A percentile compares a stretch with the other conserved stretches of the same genome.
phyloP scores from a whole-genome alignment of 2,113 vertebrate genomes.

The Perccottus glenii region DNA sequence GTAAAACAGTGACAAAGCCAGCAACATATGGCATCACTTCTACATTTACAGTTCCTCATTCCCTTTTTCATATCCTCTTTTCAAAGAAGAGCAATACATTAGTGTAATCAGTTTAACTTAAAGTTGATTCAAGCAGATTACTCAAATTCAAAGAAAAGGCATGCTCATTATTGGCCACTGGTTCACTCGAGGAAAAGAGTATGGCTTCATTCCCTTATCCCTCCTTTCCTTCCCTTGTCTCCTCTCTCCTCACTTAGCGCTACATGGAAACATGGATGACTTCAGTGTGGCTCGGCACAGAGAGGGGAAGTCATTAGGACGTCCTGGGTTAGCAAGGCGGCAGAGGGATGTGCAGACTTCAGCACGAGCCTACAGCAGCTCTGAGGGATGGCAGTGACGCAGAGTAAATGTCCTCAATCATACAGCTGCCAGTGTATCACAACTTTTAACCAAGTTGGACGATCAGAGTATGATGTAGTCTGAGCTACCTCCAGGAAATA shows the following conservation, averaged over 20 bases:
- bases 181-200: constrained; percentile 16
- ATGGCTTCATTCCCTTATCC: constrained; percentile 18
- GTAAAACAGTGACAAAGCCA: constrained; percentile 58
- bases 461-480: constrained; percentile 48
- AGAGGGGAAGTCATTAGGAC: constrained; percentile 74
- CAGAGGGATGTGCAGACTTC: constrained; percentile 71
- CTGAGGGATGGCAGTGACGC: constrained; percentile 69
- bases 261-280: constrained; percentile 74
- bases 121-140: constrained; percentile 26
- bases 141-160: constrained; percentile 2
- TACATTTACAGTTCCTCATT: constrained; percentile 19
- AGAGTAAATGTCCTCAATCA: constrained; percentile 71
- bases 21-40: constrained; percentile 24
- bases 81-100: constrained; percentile 35
- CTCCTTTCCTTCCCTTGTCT: neutral
- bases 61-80: constrained; percentile 9
- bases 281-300: constrained; percentile 66
- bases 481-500: constrained; percentile 42
- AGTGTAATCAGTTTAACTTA: constrained; percentile 31
- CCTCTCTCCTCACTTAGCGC: constrained; percentile 41
- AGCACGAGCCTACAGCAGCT: constrained; percentile 62
- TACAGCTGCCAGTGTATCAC: constrained; percentile 46
- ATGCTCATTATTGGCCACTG: constrained; percentile 20
- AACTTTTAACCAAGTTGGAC: constrained; percentile 51
- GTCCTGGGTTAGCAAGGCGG: constrained; percentile 75